Percentiles rank a stretch among this genome's conserved stretches.
Conservation (phyloP, 2,888 invertebrate genomes). For the Eledone cirrhosa region DNA sequence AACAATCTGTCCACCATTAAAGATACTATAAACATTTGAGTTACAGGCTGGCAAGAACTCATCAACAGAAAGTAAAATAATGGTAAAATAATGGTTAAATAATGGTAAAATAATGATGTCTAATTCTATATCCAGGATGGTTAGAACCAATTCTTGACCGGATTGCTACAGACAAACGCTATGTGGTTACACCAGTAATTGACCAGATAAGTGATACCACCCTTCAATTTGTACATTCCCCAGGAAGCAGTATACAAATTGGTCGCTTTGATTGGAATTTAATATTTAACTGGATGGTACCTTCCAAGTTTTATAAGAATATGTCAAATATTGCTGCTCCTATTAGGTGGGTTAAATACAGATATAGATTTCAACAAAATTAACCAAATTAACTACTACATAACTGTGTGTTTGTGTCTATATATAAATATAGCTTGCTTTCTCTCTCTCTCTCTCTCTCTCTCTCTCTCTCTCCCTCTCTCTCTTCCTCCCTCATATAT, state of each 20-base stretch:
- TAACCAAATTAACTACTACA: neutral
- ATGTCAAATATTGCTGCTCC: slow-evolving; percentile 8
- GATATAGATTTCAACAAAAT: neutral
- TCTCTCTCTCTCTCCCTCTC: neutral
- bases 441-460: neutral
- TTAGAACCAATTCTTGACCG: slow-evolving; percentile 89
- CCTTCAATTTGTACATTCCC: slow-evolving; percentile 81
- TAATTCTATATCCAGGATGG: slow-evolving; percentile 76
- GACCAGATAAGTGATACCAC: slow-evolving; percentile 95
- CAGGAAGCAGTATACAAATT: slow-evolving; percentile 66
- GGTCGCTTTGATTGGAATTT: slow-evolving; percentile 82
- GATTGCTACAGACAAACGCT: slow-evolving; percentile 72
- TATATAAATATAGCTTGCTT: neutral
- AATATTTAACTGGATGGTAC: slow-evolving; percentile 69
- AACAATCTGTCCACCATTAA: too few relatives aligned
- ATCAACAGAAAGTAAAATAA: too few relatives aligned
- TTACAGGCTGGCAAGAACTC: too few relatives aligned
- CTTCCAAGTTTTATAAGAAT: slow-evolving; percentile 32
- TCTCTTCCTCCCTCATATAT: neutral
- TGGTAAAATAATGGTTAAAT: too few relatives aligned
- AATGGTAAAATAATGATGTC: too few relatives aligned
- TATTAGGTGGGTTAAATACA: slow-evolving; percentile 12
- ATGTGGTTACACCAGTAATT: slow-evolving; percentile 94
- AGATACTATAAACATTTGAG: too few relatives aligned
- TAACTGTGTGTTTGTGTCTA: neutral